phyloP scores from a whole-genome alignment of 2,888 invertebrate genomes.

The Spodoptera littoralis region DNA sequence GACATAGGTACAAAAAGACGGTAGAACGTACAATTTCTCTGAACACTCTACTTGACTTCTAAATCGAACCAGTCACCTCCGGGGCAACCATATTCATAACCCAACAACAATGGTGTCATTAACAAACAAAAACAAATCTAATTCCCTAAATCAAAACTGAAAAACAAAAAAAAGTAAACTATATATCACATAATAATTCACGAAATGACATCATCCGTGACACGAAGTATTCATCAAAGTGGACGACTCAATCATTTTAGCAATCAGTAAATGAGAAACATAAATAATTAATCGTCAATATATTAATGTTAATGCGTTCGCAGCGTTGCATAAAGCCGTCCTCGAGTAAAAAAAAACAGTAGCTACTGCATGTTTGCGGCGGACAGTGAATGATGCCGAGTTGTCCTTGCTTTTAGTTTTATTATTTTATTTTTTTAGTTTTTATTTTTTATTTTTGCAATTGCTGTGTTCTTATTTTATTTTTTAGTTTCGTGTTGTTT shows the following conservation, averaged over 20 bases:
- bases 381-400: slow-evolving; percentile 80
- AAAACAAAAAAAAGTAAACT: slow-evolving; percentile 17
- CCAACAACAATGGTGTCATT: too few species aligned
- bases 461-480: slow-evolving; percentile 43
- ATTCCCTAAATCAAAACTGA: slow-evolving; percentile 20
- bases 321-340: slow-evolving; percentile 79
- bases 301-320: slow-evolving; percentile 80
- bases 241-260: slow-evolving; percentile 78
- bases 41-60: too few species aligned
- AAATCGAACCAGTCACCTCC: too few species aligned
- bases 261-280: slow-evolving; percentile 72
- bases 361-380: slow-evolving; percentile 77
- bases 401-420: slow-evolving; percentile 63
- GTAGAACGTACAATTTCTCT: too few species aligned
- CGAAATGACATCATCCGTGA: slow-evolving; percentile 42
- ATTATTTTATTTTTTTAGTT: slow-evolving; percentile 28
- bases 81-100: too few species aligned
- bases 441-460: slow-evolving; percentile 57
- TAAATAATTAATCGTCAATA: slow-evolving; percentile 75
- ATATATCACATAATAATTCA: slow-evolving; percentile 34
- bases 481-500: slow-evolving; percentile 35
- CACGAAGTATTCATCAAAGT: slow-evolving; percentile 68
- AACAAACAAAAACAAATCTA: slow-evolving; percentile 16
- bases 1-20: too few species aligned
- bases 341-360: slow-evolving; percentile 78